Base-by-base conservation (phyloP, 2,888 invertebrate species). In the Philereme vetulata region DNA sequence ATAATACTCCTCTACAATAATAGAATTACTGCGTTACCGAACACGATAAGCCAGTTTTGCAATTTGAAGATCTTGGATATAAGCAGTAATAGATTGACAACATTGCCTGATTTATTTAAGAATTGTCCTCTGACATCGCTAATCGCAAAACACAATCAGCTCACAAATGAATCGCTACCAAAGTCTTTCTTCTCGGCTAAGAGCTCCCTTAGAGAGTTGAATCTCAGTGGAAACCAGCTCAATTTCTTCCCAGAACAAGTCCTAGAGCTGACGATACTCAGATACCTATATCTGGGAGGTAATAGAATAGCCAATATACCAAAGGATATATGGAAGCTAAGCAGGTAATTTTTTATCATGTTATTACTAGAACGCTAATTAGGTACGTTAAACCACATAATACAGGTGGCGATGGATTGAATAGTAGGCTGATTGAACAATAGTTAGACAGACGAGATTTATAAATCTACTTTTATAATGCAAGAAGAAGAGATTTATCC, bases 201-300 rank as follows among this genome's bases (percentile, higher is more conserved):
- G 34, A 90, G 86, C 61, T 90, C 93, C 3, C 88, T 99, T 33
- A 95, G 95, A 76, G 97, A 98, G 80, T 86, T 99, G n/a, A 99
- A 99, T 90, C 92, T 99, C 40, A 98, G 98, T 86, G 99, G 99
- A 6, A 99, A 99, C 86, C 92, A 94, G 63, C 88, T 99, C 55
- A 94, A 94, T 35, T 92, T 93, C 51, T 96, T 99, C 78, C 99
- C 99, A 0, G 95, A 96, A 73, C 98, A 98, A 89, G 90, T 98
- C 56, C 93, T 98, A 66, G 96, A 97, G 67, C 86, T 98, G 70
- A 82, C 90, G 33, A 93, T 94, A 53, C 92, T 99, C 48, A 96
- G 94, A 82, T 97, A 96, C 82, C 94, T 99, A 35, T 98, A 98
- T 85, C 90, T 99, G 71, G 98, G 98, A 42, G 97, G 96, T 40